phyloP scores from a whole-genome alignment of 2,797 vertebrate genomes.

The Limnodromus scolopaceus region DNA sequence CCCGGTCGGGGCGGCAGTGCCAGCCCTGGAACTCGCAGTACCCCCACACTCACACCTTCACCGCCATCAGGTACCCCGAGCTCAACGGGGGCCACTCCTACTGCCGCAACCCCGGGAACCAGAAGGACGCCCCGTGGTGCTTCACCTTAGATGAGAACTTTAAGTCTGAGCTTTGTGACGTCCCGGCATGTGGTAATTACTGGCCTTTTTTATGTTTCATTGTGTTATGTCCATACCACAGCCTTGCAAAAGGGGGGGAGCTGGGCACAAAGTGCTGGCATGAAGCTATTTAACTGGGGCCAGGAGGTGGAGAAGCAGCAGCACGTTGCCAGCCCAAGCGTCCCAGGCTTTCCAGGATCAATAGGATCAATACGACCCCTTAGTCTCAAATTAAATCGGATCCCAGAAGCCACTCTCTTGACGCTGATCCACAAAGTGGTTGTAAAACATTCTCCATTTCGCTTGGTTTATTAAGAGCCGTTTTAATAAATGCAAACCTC shows the following conservation, averaged over 20 bases:
- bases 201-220: fast-evolving
- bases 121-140: constrained; percentile 96
- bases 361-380: fast-evolving
- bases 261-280: background rate
- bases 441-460: background rate
- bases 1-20: constrained; percentile 93
- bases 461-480: background rate
- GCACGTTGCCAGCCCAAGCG: fast-evolving
- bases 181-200: constrained; percentile 89
- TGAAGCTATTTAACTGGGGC: background rate
- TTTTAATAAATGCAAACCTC: background rate
- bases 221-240: background rate
- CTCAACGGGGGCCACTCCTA: constrained; percentile 97
- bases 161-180: constrained; percentile 93
- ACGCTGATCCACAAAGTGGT: background rate
- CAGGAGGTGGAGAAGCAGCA: background rate
- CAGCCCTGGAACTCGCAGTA: constrained; percentile 99
- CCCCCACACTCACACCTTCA: constrained; percentile 93
- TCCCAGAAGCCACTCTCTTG: background rate
- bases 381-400: background rate
- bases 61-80: constrained; percentile 89
- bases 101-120: constrained; percentile 95
- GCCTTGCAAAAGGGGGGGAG: background rate
- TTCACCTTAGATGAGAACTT: constrained; percentile 95
- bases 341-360: background rate